phyloP scores from a whole-genome alignment of 2,797 vertebrate species.

The Melanotaenia maccullochi region DNA sequence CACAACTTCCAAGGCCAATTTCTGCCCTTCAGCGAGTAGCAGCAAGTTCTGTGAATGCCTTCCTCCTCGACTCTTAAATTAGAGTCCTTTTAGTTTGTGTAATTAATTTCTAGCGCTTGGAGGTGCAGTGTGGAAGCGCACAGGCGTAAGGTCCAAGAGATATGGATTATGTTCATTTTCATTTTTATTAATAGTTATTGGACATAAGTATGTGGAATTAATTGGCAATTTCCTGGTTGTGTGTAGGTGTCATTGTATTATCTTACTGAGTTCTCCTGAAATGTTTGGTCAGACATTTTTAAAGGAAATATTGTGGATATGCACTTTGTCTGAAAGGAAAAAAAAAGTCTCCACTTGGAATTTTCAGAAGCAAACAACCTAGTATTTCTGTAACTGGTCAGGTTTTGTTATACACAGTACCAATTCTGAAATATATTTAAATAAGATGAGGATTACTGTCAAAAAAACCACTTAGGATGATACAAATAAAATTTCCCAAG shows the following conservation, averaged over 20 bases:
- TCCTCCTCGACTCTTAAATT: constrained; percentile 53
- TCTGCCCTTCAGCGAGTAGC: constrained; percentile 53
- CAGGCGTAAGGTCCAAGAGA: constrained; percentile 28
- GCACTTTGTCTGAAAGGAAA: background rate
- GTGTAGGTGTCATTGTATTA: constrained; percentile 23
- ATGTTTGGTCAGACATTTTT: constrained; percentile 32
- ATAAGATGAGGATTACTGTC: constrained; percentile 9
- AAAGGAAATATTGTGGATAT: constrained; percentile 13
- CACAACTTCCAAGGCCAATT: constrained; percentile 56
- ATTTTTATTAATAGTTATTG: constrained; percentile 58
- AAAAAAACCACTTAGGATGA: constrained; percentile 5
- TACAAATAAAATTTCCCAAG: constrained; percentile 1
- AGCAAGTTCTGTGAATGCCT: constrained; percentile 43
- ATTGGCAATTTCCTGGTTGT: constrained; percentile 53
- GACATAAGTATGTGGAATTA: constrained; percentile 59
- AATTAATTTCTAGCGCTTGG: constrained; percentile 66
- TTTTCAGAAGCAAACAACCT: background rate
- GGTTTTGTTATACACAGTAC: background rate
- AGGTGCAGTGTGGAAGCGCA: constrained; percentile 38
- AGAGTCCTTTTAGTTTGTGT: constrained; percentile 59
- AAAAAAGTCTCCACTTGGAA: background rate
- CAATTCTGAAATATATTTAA: constrained; percentile 18
- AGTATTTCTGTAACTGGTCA: background rate
- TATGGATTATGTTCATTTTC: constrained; percentile 62
- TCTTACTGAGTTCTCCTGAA: constrained; percentile 33